Conservation (phyloP, 1,140 invertebrate genomes). For the Temnothorax nylanderi region DNA sequence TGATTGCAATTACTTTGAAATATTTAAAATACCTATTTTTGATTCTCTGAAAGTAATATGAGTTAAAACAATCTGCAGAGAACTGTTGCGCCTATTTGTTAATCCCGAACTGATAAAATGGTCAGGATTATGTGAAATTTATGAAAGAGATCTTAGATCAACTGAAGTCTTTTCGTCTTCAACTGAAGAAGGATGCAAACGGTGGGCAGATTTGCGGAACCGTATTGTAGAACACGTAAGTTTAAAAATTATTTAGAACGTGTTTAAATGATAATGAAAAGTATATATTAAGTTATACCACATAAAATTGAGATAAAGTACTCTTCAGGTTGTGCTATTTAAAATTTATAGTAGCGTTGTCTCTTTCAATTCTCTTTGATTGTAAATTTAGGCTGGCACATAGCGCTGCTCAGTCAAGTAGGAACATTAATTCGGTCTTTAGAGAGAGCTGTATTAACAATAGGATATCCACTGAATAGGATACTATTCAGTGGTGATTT, state of each 20-base stretch:
- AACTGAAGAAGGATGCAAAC: slow-evolving; percentile 93
- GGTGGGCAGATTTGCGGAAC: slow-evolving; percentile 97
- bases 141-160: slow-evolving; percentile 93
- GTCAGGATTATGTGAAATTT: slow-evolving; percentile 94
- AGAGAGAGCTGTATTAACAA: not conserved
- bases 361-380: not conserved
- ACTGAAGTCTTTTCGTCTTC: slow-evolving; percentile 93
- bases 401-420: not conserved
- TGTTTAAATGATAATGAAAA: not conserved
- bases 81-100: slow-evolving; percentile 96
- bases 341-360: not conserved
- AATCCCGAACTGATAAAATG: slow-evolving; percentile 98
- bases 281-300: not conserved
- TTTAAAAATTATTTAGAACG: slow-evolving; percentile 64
- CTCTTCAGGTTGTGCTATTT: not conserved
- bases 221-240: slow-evolving; percentile 98
- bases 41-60: not conserved
- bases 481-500: too few species aligned
- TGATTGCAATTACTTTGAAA: not conserved
- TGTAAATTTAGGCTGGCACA: too few species aligned
- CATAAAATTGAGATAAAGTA: not conserved
- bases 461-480: not conserved
- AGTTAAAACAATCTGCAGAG: slow-evolving; percentile 85
- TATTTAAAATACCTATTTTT: slow-evolving; percentile 12
- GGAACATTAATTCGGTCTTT: not conserved